Percentiles rank a stretch among this genome's conserved stretches.
These are phyloP conservation scores for Timandra comae DNA, from an alignment of 2,888 invertebrate species.

Conservation along the genomic window DNA sequence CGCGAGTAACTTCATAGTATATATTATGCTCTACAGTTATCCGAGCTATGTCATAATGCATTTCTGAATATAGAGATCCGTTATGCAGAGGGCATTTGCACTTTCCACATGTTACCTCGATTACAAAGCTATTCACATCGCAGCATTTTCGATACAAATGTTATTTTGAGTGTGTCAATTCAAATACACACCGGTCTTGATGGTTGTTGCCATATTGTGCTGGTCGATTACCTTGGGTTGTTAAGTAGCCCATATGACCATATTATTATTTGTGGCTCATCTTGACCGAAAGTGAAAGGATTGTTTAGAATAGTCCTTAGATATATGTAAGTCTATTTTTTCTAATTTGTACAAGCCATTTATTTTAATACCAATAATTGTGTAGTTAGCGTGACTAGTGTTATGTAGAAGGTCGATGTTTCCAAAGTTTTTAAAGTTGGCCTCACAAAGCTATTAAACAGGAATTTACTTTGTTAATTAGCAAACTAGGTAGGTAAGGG, in stretches of 20 bases:
- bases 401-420: constrained; percentile 20
- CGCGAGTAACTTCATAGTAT: not conserved
- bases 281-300: constrained; percentile 47
- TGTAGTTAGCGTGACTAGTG: constrained; percentile 15
- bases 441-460: constrained; percentile 12
- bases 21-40: constrained; percentile 28
- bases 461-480: constrained; percentile 11
- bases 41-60: constrained; percentile 36
- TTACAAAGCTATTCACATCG: constrained; percentile 46
- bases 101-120: constrained; percentile 53
- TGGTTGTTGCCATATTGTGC: constrained; percentile 33
- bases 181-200: constrained; percentile 37
- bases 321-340: constrained; percentile 14
- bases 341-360: constrained; percentile 16
- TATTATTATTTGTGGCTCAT: constrained; percentile 30
- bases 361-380: constrained; percentile 19
- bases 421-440: constrained; percentile 15
- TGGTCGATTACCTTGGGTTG: constrained; percentile 37
- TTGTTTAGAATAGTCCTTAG: constrained; percentile 21
- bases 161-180: constrained; percentile 50
- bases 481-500: too few relatives aligned
- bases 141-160: constrained; percentile 53
- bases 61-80: constrained; percentile 46
- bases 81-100: constrained; percentile 60
- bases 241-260: constrained; percentile 29